Conservation (phyloP, 35 echinoderm and acorn worm species). For the Ophioderma brevispina region DNA sequence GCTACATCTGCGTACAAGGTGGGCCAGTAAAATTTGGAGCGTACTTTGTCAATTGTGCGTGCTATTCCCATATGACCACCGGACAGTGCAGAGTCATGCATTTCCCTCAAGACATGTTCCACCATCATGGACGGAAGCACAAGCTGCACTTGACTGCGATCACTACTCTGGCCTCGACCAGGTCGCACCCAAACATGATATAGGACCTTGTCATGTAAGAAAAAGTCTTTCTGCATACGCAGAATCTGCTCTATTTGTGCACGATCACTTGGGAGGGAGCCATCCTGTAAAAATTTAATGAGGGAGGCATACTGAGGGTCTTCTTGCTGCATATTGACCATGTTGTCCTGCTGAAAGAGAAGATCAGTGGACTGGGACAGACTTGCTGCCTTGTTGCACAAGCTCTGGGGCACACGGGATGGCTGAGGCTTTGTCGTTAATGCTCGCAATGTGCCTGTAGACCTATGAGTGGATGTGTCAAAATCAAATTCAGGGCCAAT, state of each 20-base stretch:
- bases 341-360: no score
- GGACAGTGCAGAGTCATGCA: conserved; percentile 29
- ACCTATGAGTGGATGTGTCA: no score
- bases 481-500: no score
- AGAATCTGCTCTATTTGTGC: neutral
- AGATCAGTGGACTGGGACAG: no score
- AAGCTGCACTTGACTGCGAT: conserved; percentile 24
- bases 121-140: neutral
- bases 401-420: no score
- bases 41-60: conserved; percentile 32
- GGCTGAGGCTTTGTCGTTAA: no score
- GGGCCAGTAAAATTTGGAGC: conserved; percentile 16
- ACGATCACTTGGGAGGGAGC: neutral
- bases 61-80: conserved; percentile 30
- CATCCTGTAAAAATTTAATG: neutral
- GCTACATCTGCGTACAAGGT: conserved; percentile 32
- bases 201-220: neutral
- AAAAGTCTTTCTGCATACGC: neutral
- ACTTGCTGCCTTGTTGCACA: no score
- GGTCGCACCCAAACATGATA: conserved; percentile 32
- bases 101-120: neutral
- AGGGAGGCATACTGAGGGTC: neutral
- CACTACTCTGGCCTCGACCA: neutral
- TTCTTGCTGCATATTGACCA: no score
- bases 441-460: no score